Conservation (phyloP, 1,140 invertebrate species). For the Leptinotarsa defecta region DNA sequence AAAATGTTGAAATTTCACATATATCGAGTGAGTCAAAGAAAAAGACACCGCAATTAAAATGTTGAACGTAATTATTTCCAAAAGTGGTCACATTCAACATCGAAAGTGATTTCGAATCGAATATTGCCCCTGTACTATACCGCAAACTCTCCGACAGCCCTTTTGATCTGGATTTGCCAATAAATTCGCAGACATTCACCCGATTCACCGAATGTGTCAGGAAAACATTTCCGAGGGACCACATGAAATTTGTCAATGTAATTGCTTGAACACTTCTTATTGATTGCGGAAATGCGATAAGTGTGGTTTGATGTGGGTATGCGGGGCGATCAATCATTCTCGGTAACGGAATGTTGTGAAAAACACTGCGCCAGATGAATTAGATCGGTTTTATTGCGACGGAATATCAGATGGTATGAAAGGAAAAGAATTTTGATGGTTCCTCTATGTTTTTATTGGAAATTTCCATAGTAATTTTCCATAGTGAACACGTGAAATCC, state of each 20-base stretch:
- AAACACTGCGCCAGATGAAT: conserved; percentile 2
- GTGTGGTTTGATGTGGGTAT: conserved; percentile 2
- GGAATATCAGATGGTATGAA: not conserved
- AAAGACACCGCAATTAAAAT: too few species aligned
- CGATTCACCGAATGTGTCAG: not conserved
- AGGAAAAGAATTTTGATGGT: too few species aligned
- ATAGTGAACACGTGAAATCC: too few species aligned
- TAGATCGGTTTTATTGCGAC: not conserved
- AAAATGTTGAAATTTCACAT: too few species aligned
- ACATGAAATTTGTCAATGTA: conserved; percentile 15
- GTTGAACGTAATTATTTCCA: too few species aligned
- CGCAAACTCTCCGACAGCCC: not conserved
- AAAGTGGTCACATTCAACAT: too few species aligned
- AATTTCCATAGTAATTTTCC: too few species aligned
- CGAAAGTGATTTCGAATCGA: too few species aligned
- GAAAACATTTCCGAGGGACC: not conserved
- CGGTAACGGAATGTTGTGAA: not conserved
- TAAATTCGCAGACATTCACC: not conserved
- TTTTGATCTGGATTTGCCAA: not conserved
- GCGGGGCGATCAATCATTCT: not conserved
- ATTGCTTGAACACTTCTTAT: conserved; percentile 9
- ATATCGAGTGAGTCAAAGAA: too few species aligned
- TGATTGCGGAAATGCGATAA: conserved; percentile 18
- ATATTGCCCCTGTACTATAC: not conserved
- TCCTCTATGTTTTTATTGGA: too few species aligned